Conservation (phyloP, 2,888 invertebrate species). For the Hydriomena furcata region DNA sequence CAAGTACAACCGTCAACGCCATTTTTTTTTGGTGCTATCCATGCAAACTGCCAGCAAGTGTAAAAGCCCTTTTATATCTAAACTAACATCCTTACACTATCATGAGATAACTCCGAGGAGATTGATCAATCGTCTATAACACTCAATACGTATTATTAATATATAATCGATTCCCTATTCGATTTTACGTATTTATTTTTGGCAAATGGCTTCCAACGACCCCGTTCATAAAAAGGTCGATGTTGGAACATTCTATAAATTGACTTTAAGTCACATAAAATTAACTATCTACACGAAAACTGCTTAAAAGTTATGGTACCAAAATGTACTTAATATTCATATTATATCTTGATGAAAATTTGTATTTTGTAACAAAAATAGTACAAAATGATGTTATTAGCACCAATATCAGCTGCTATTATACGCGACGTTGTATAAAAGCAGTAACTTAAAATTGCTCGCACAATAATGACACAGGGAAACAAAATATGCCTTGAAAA, state of each 20-base stretch:
- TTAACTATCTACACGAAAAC: slow-evolving; percentile 61
- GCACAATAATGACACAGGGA: slow-evolving; percentile 33
- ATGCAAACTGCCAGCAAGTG: slow-evolving; percentile 12
- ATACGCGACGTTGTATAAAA: slow-evolving; percentile 58
- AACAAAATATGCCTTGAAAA: slow-evolving; percentile 26
- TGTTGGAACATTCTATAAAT: slow-evolving; percentile 56
- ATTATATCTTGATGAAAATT: slow-evolving; percentile 9
- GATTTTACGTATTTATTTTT: slow-evolving; percentile 73
- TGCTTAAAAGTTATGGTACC: slow-evolving; percentile 28
- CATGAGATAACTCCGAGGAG: slow-evolving; percentile 71
- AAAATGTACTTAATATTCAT: slow-evolving; percentile 11
- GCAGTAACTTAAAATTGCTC: slow-evolving; percentile 48
- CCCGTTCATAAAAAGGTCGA: slow-evolving; percentile 53
- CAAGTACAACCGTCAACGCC: not conserved
- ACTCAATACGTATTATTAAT: slow-evolving; percentile 53
- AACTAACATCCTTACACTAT: slow-evolving; percentile 68
- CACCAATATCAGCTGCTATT: slow-evolving; percentile 79
- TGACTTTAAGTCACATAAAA: slow-evolving; percentile 71
- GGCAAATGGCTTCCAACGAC: slow-evolving; percentile 69
- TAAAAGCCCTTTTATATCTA: slow-evolving; percentile 45
- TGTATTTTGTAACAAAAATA: slow-evolving; percentile 22
- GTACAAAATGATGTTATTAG: slow-evolving; percentile 41
- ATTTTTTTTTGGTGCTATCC: not conserved
- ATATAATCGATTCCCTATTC: slow-evolving; percentile 48
- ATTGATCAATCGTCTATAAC: slow-evolving; percentile 63